Percentiles rank a stretch among this genome's conserved stretches.
Evolutionary conservation across 92 coral and sea anemone genomes (phyloP).

Genomic region (Porites divaricata): DNA sequence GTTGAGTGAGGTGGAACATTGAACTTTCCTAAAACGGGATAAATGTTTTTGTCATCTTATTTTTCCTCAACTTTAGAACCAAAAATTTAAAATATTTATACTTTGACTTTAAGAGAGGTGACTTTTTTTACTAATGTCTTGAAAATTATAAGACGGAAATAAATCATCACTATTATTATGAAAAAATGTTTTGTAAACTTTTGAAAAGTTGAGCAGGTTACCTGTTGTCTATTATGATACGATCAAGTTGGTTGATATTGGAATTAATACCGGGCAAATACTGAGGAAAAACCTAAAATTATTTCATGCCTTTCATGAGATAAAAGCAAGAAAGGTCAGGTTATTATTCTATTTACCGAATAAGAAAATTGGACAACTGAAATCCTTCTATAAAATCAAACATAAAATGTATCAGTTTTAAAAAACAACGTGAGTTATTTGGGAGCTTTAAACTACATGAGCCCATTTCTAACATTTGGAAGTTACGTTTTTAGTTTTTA

Average conservation of each 20-base stretch:
- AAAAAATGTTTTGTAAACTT: conserved; percentile 62
- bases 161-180: background rate
- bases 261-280: conserved; percentile 18
- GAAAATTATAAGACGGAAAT: background rate
- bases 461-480: too few relatives aligned
- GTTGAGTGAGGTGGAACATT: conserved; percentile 36
- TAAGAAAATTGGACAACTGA: background rate
- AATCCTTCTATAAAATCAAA: background rate
- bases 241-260: conserved; percentile 42
- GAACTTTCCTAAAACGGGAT: background rate
- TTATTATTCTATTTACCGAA: background rate
- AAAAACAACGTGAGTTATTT: too few relatives aligned
- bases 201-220: conserved; percentile 57
- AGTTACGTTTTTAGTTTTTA: too few relatives aligned
- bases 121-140: background rate
- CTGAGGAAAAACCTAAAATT: conserved; percentile 24
- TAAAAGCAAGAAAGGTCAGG: too few relatives aligned
- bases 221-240: conserved; percentile 51
- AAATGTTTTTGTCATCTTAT: background rate
- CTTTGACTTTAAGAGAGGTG: background rate
- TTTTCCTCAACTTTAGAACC: background rate
- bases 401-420: too few relatives aligned
- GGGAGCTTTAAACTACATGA: too few relatives aligned
- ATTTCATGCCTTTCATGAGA: background rate
- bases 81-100: background rate